Base-by-base conservation (phyloP, 2,797 vertebrate species). In the Lepilemur septentrionalis region DNA sequence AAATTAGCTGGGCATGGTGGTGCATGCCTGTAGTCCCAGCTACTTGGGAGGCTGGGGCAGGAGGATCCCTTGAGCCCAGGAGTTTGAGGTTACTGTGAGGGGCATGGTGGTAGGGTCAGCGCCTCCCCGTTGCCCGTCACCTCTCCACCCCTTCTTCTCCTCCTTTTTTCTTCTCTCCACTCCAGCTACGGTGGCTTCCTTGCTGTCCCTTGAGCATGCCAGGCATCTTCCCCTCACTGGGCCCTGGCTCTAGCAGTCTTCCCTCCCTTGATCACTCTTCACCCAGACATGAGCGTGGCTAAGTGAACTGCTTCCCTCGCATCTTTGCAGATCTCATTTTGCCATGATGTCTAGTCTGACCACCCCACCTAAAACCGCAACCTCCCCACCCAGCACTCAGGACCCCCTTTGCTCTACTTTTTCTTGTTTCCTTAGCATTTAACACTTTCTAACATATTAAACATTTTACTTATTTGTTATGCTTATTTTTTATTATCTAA, bases 111-210 rank as follows among this genome's bases (percentile, higher is more conserved):
- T 2, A 30, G 35, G 50, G 43, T 43, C 72, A 38, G 3, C 0
- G 0, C 9, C 35, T 43, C 30, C 20, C 38, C 41, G 0, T 1
- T 0, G 6, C 25, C 32, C 46, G 5, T 1, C 35, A 13, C 61
- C 14, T 69, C 17, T 32, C 52, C 20, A 38, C 46, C 12, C 22
- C 18, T 43, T 14, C 83, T 22, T 13, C 9, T 5, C 48, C 55
- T 38, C 41, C 5, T 38, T 41, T 38, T 15, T 15, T 30, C 23
- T 38, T 75, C 43, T 23, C 10, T 52, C 7, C 25, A 59, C 30
- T 88, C 41, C 1, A 13, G 43, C 20, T 35, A 41, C 22, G 6
- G 22, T 25, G 80, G 38, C 41, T 48, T 63, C 65, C 75, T 48
- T 50, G 46, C 7, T 5, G 23, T n/a, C n/a, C 30, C 52, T 50